These are phyloP conservation scores for Platanista minor DNA, from an alignment of 2,113 vertebrate species.

Conservation along the genomic window DNA sequence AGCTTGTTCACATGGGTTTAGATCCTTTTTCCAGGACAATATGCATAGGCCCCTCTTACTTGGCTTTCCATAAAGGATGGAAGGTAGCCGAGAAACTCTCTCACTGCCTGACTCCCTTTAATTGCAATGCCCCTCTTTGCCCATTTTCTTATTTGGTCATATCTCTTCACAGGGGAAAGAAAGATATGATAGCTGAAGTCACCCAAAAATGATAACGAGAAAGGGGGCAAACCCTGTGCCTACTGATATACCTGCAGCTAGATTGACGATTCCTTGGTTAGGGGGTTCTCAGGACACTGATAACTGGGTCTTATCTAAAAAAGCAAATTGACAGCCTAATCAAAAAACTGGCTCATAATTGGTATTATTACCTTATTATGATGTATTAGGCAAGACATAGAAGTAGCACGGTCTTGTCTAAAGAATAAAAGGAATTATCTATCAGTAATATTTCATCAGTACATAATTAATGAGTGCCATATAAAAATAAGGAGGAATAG, in stretches of 20 bases:
- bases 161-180: background rate
- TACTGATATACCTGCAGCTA: background rate
- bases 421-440: background rate
- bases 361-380: background rate
- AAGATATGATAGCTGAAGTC: background rate
- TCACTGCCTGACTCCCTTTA: background rate
- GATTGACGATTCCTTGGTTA: background rate
- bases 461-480: background rate
- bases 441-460: background rate
- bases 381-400: background rate
- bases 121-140: background rate
- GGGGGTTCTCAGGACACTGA: background rate
- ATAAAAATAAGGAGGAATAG: background rate
- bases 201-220: background rate
- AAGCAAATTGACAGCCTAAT: background rate
- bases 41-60: rapidly evolving
- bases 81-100: background rate
- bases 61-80: background rate
- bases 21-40: background rate
- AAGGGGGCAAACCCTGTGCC: background rate
- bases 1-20: background rate
- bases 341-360: background rate
- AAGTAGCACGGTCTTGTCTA: background rate
- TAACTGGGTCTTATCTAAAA: background rate
- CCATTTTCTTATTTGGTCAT: background rate